Evolutionary conservation across 2,113 vertebrate genomes (phyloP).

Genomic region (Sardina pilchardus): DNA sequence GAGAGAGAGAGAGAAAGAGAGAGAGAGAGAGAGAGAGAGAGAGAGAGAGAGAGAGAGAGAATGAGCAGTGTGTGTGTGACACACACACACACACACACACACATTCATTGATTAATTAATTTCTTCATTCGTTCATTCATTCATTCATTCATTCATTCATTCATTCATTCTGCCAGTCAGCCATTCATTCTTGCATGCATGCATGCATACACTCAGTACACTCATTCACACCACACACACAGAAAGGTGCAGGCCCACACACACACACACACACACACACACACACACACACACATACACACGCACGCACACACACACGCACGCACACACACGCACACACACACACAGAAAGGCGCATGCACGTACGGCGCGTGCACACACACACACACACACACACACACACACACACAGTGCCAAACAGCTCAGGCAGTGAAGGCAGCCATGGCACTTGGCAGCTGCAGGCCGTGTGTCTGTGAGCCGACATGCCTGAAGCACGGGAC

Average conservation of each 20-base stretch:
- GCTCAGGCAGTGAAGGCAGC: conserved; percentile 58
- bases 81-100: no score
- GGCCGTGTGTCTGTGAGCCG: conserved; percentile 59
- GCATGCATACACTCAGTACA: no score
- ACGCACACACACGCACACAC: not conserved
- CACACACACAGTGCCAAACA: conserved; percentile 52
- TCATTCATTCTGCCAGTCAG: no score
- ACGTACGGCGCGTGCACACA: not conserved
- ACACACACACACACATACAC: not conserved
- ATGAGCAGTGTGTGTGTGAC: conserved; percentile 25
- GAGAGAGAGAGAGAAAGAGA: not conserved
- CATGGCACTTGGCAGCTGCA: conserved; percentile 70
- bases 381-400: conserved; percentile 17
- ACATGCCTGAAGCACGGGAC: conserved; percentile 74
- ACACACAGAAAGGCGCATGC: not conserved
- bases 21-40: not conserved
- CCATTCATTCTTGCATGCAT: no score
- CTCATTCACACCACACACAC: no score
- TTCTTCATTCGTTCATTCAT: no score
- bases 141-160: not conserved
- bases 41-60: not conserved
- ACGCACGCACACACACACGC: not conserved
- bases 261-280: not conserved
- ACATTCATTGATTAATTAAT: not conserved
- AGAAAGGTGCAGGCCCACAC: no score